Conservation (phyloP, 2,113 vertebrate species). For the Gasterosteus aculeatus region DNA sequence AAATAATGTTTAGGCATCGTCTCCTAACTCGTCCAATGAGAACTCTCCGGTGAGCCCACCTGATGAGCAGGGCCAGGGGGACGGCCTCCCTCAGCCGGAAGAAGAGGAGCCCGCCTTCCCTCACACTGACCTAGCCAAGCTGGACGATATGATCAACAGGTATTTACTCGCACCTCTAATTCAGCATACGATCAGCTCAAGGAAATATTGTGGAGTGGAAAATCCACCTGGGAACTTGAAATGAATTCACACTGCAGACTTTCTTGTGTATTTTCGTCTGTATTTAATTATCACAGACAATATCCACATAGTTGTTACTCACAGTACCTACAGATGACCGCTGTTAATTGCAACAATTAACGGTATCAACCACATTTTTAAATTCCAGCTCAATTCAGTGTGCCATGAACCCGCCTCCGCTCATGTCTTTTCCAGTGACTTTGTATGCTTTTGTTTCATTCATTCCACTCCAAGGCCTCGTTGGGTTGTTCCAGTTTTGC, state of each 20-base stretch:
- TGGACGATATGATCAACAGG: constrained; percentile 99
- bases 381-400: background rate
- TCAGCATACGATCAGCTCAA: background rate
- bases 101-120: constrained; percentile 99
- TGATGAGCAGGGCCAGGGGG: constrained; percentile 92
- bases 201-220: too few relatives aligned
- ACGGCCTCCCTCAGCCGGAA: constrained; percentile 92
- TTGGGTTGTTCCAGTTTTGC: constrained; percentile 99
- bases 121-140: constrained; percentile 98
- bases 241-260: background rate
- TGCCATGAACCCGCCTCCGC: background rate
- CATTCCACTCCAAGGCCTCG: constrained; percentile 86
- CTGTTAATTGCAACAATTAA: background rate
- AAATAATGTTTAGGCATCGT: constrained; percentile 85
- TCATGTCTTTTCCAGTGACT: background rate
- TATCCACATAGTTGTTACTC: background rate
- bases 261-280: background rate
- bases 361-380: background rate
- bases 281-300: background rate
- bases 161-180: constrained; percentile 23
- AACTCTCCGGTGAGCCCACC: constrained; percentile 98
- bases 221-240: too few relatives aligned
- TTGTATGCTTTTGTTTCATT: background rate
- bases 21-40: constrained; percentile 99
- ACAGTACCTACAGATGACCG: background rate